Conservation (phyloP, 2,797 vertebrate genomes). For the Alcedo atthis region DNA sequence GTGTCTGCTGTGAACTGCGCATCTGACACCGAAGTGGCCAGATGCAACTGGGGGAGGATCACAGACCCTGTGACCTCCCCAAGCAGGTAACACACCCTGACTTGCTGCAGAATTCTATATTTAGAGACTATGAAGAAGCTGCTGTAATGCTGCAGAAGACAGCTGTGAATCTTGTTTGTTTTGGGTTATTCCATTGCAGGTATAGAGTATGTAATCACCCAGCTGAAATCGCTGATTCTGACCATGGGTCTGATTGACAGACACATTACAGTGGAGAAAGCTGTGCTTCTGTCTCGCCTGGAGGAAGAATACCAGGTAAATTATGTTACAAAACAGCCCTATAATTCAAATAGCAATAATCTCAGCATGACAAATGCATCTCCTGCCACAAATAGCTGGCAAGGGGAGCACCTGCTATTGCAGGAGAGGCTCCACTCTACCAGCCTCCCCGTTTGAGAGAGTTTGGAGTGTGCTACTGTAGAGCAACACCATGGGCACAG, state of each 20-base stretch:
- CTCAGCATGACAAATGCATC: conserved; percentile 34
- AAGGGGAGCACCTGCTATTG: conserved; percentile 21
- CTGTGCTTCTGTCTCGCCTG: conserved; percentile 91
- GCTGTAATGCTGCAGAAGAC: conserved; percentile 2
- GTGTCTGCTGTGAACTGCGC: background rate
- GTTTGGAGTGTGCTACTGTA: background rate
- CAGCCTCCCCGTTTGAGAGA: background rate
- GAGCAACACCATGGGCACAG: background rate
- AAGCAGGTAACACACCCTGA: background rate
- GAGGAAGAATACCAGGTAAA: conserved; percentile 98
- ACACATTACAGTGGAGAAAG: conserved; percentile 90
- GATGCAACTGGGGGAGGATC: background rate
- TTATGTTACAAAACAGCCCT: conserved; percentile 33
- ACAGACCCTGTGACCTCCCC: background rate
- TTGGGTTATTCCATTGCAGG: conserved; percentile 77
- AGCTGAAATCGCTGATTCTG: conserved; percentile 94
- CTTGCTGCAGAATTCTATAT: background rate
- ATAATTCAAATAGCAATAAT: conserved; percentile 59
- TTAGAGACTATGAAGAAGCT: background rate
- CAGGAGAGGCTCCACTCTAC: conserved; percentile 20
- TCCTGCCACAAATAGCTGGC: conserved; percentile 35
- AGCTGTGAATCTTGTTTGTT: conserved; percentile 5
- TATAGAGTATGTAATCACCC: conserved; percentile 92
- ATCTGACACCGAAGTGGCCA: background rate
- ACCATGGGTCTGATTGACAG: conserved; percentile 89